A percentile compares a stretch with the other conserved stretches of the same genome.
phyloP scores from a whole-genome alignment of 2,113 vertebrate species.

The Microcebus griseorufus region DNA sequence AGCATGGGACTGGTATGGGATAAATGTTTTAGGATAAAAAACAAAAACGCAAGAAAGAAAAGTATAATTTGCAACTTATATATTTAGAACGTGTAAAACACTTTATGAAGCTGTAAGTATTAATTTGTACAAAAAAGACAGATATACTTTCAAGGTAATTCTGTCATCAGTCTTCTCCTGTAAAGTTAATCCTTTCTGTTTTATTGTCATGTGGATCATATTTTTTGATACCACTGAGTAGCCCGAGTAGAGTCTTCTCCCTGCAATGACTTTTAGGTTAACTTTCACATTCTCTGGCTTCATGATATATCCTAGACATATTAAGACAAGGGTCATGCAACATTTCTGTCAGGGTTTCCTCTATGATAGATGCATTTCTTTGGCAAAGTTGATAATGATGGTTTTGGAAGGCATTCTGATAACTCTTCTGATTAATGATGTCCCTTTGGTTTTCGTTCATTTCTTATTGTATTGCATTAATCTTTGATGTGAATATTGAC shows the following conservation, averaged over 20 bases:
- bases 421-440: not conserved
- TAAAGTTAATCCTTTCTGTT: not conserved
- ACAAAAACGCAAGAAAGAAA: not conserved
- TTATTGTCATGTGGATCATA: not conserved
- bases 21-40: not conserved
- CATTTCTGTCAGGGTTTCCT: not conserved
- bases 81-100: not conserved
- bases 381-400: not conserved
- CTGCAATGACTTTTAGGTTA: constrained; percentile 7
- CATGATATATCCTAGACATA: not conserved
- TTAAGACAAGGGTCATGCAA: not conserved
- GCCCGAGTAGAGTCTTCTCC: not conserved
- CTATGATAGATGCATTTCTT: not conserved
- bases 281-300: not conserved
- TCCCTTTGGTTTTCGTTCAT: not conserved
- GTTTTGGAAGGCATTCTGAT: not conserved
- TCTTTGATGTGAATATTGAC: not conserved
- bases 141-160: not conserved
- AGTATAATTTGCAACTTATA: not conserved
- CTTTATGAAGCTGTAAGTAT: not conserved
- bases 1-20: not conserved
- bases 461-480: not conserved
- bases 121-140: not conserved
- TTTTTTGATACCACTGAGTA: not conserved
- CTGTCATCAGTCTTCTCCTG: not conserved